Conservation (phyloP, 1,140 invertebrate genomes). For the Eurosta solidaginis region DNA sequence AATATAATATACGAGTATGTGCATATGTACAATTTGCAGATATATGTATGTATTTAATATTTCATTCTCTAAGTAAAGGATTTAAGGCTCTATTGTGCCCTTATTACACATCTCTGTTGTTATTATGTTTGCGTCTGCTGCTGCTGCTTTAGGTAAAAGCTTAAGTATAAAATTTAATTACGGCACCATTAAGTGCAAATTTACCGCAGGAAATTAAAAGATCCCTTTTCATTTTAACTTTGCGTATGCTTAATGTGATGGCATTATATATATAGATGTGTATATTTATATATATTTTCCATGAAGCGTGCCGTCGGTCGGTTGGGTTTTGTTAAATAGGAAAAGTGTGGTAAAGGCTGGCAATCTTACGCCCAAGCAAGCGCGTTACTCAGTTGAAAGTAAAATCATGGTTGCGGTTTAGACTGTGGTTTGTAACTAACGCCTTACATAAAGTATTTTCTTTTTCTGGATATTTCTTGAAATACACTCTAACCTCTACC, state of each 20-base stretch:
- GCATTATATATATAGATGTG: no score
- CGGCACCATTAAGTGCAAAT: slow-evolving; percentile 29
- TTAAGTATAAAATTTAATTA: slow-evolving; percentile 29
- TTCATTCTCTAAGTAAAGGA: neutral
- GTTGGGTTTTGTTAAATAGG: neutral
- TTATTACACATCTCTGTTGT: neutral
- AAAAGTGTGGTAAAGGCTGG: neutral
- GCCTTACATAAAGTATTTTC: neutral
- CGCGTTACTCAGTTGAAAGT: slow-evolving; percentile 10
- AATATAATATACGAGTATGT: no score
- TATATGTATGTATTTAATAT: neutral
- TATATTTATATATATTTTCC: neutral
- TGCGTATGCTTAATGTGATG: no score
- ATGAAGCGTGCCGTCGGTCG: neutral
- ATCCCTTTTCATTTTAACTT: slow-evolving; percentile 28
- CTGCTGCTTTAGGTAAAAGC: slow-evolving; percentile 5
- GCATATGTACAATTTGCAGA: neutral
- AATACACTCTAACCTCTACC: no score
- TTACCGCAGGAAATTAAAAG: slow-evolving; percentile 33
- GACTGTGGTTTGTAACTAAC: slow-evolving; percentile 8
- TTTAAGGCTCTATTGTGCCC: neutral
- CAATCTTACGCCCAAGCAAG: slow-evolving; percentile 10
- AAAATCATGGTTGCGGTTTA: neutral
- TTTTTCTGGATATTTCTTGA: no score
- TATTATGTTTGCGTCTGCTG: neutral